These are phyloP conservation scores for Leuciscus idus DNA, from an alignment of 2,113 vertebrate genomes.

Conservation along the genomic window DNA sequence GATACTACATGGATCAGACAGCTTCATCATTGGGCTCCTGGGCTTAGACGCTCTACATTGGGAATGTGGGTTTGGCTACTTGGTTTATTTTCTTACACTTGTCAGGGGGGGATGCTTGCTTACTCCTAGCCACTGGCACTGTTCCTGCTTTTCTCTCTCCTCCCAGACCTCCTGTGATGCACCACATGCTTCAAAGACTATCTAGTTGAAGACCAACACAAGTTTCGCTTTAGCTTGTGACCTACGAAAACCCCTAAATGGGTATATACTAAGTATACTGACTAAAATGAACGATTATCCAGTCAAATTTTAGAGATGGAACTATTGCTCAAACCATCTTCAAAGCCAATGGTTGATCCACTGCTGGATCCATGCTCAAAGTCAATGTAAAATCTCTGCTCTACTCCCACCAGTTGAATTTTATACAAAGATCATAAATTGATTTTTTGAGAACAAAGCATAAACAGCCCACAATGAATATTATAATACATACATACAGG, in stretches of 20 bases:
- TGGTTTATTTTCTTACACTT: constrained; percentile 53
- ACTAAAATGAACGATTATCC: neutral
- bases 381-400: neutral
- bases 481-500: neutral
- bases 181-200: constrained; percentile 34
- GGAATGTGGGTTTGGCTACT: constrained; percentile 48
- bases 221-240: constrained; percentile 4
- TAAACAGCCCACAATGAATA: neutral
- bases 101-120: constrained; percentile 29
- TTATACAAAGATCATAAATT: neutral
- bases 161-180: constrained; percentile 47
- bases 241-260: constrained; percentile 20
- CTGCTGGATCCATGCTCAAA: neutral
- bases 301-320: neutral
- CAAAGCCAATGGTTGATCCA: neutral
- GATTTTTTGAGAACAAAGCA: neutral
- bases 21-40: constrained; percentile 39
- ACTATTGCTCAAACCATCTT: neutral
- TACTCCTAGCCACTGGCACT: constrained; percentile 12
- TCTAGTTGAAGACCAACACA: constrained; percentile 9
- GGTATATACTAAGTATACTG: neutral
- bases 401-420: neutral
- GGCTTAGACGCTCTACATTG: constrained; percentile 49
- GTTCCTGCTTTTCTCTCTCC: constrained; percentile 28
- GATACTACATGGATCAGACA: constrained; percentile 45